Conservation (phyloP, 2,888 invertebrate genomes). For the Cephus pulcher region DNA sequence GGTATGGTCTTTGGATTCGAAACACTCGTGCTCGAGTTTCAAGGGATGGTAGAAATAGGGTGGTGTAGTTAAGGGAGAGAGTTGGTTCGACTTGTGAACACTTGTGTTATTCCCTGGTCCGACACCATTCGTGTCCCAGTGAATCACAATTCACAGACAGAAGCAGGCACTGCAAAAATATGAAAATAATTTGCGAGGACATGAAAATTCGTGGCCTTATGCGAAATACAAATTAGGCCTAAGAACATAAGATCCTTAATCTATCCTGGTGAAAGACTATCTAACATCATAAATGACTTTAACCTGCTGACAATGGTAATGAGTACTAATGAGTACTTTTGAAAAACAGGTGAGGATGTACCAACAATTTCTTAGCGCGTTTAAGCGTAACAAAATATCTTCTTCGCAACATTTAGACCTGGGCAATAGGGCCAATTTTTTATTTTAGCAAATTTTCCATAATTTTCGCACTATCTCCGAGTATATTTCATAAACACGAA, state of each 20-base stretch:
- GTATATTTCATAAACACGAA: neutral
- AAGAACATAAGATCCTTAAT: neutral
- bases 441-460: neutral
- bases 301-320: neutral
- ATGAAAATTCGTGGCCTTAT: neutral
- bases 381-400: neutral
- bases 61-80: slow-evolving; percentile 27
- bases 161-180: neutral
- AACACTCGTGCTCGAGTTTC: slow-evolving; percentile 45
- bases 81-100: slow-evolving; percentile 61
- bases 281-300: neutral
- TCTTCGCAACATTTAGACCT: neutral
- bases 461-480: neutral
- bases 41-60: slow-evolving; percentile 3
- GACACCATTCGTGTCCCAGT: slow-evolving; percentile 47
- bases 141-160: slow-evolving; percentile 45
- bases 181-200: neutral
- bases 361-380: neutral
- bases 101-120: slow-evolving; percentile 61
- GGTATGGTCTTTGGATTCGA: slow-evolving; percentile 11
- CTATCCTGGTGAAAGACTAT: neutral
- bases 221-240: neutral
- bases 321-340: neutral
- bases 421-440: neutral
- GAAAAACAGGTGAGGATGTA: neutral